These are phyloP conservation scores for Speoplatyrhinus poulsoni DNA, from an alignment of 2,113 vertebrate species.

Conservation along the genomic window DNA sequence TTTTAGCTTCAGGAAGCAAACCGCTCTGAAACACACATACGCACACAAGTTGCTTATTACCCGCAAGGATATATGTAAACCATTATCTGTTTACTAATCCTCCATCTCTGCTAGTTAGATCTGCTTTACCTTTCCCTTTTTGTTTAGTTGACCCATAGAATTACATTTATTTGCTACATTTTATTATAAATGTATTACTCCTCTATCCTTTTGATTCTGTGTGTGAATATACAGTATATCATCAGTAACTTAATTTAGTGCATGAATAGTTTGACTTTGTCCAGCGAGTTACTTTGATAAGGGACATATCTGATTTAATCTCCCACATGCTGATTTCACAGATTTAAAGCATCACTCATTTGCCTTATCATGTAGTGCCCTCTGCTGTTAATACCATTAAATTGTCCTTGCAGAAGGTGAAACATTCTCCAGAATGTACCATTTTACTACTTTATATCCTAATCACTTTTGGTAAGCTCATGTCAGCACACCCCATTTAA, in stretches of 20 bases:
- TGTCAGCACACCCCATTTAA: too few relatives aligned
- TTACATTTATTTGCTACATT: neutral
- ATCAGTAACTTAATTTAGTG: too few relatives aligned
- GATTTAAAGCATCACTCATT: neutral
- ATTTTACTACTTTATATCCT: neutral
- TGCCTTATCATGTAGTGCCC: constrained; percentile 41
- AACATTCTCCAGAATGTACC: neutral
- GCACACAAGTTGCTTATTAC: neutral
- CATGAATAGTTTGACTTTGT: too few relatives aligned
- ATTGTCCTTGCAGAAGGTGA: neutral
- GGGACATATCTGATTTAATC: neutral
- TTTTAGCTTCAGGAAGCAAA: constrained; percentile 87
- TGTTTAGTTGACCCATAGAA: too few relatives aligned
- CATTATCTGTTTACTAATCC: too few relatives aligned
- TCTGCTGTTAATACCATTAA: constrained; percentile 39
- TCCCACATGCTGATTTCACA: neutral
- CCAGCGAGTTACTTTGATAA: too few relatives aligned
- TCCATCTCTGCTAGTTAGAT: too few relatives aligned
- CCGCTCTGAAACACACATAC: constrained; percentile 78
- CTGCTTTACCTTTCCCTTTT: too few relatives aligned
- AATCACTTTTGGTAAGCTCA: neutral
- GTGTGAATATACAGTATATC: too few relatives aligned
- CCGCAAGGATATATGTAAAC: neutral
- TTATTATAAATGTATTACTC: neutral
- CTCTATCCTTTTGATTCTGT: too few relatives aligned